Evolutionary conservation across 2,797 vertebrate genomes (phyloP).

Genomic region (Huso huso): DNA sequence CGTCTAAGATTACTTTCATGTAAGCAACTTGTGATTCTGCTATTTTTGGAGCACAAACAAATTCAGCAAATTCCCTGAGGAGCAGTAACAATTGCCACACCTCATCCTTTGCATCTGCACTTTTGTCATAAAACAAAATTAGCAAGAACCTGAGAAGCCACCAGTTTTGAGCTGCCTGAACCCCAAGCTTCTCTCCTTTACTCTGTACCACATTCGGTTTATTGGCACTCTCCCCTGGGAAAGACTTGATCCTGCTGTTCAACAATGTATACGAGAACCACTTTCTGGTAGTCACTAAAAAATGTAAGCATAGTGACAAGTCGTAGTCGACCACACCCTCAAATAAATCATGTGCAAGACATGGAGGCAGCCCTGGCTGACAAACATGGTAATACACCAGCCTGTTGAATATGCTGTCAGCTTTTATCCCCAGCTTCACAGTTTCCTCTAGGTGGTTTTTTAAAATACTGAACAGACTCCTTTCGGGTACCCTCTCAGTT

Average conservation of each 20-base stretch:
- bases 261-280: conserved; percentile 9
- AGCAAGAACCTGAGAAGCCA: conserved; percentile 23
- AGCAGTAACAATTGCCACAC: conserved; percentile 20
- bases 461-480: conserved; percentile 12
- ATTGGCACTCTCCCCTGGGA: conserved; percentile 8
- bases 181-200: conserved; percentile 18
- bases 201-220: conserved; percentile 11
- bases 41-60: conserved; percentile 20
- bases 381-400: conserved; percentile 11
- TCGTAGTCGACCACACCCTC: conserved; percentile 17
- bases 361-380: neutral
- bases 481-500: conserved; percentile 11
- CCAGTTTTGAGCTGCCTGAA: conserved; percentile 25
- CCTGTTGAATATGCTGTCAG: conserved; percentile 6
- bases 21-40: conserved; percentile 25
- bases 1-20: conserved; percentile 22
- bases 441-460: conserved; percentile 7
- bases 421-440: conserved; percentile 7
- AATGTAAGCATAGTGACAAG: conserved; percentile 14
- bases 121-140: conserved; percentile 22
- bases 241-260: conserved; percentile 7
- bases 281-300: conserved; percentile 11
- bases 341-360: conserved; percentile 20
- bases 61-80: conserved; percentile 22
- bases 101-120: conserved; percentile 19